Conservation (phyloP, 2,888 invertebrate genomes). For the Drosophila engyochracea region DNA sequence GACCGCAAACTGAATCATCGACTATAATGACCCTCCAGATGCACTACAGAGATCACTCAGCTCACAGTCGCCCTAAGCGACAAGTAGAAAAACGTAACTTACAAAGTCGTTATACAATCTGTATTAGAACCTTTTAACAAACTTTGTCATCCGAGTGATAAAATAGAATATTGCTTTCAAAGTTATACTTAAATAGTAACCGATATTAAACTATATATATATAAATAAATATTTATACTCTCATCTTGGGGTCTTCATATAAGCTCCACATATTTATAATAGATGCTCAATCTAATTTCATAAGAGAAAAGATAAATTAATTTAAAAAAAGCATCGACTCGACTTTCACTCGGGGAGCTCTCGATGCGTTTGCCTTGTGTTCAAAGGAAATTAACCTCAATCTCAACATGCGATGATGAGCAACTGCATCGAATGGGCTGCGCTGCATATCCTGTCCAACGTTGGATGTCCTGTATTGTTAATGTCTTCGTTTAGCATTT, state of each 20-base stretch:
- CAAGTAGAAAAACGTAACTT: neutral
- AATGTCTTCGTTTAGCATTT: slow-evolving; percentile 82
- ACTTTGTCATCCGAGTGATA: neutral
- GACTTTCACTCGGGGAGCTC: neutral
- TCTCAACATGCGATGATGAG: slow-evolving; percentile 11
- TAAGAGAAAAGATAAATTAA: neutral
- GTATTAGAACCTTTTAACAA: neutral
- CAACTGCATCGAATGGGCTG: slow-evolving; percentile 28
- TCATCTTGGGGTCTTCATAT: neutral
- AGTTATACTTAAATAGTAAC: neutral
- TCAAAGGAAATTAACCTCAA: slow-evolving; percentile 41
- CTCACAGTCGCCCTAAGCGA: neutral
- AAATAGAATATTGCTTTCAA: neutral
- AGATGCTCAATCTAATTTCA: neutral
- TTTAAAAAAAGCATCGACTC: neutral
- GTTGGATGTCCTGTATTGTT: slow-evolving; percentile 68
- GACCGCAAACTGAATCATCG: slow-evolving; percentile 24
- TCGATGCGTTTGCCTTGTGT: neutral
- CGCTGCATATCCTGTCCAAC: slow-evolving; percentile 18
- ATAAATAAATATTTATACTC: neutral
- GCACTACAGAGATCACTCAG: neutral
- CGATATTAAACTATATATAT: neutral
- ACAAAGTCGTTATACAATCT: neutral
- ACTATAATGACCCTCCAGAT: neutral
- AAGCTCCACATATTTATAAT: neutral